Percentiles rank a stretch among this genome's conserved stretches.
phyloP scores from a whole-genome alignment of 2,888 invertebrate genomes.

The Lathronympha strigana region DNA sequence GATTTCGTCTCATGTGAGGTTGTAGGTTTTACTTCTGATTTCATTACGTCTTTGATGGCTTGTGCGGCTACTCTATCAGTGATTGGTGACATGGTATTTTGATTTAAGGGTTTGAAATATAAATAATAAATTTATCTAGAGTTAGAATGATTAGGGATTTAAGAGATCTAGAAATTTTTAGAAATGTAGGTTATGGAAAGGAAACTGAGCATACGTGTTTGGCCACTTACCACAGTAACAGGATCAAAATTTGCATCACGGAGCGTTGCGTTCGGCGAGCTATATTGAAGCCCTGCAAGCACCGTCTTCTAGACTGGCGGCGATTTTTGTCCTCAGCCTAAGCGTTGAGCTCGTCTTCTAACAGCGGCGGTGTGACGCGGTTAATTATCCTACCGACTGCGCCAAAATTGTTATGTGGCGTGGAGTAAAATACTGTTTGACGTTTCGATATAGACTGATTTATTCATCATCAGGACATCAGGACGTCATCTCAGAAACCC shows the following conservation, averaged over 20 bases:
- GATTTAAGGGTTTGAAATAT: conserved; percentile 4
- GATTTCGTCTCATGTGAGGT: not conserved
- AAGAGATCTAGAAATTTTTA: too few relatives aligned
- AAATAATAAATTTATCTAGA: not conserved
- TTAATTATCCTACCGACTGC: conserved; percentile 10
- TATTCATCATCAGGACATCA: too few relatives aligned
- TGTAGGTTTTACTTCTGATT: not conserved
- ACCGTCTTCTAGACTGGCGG: conserved; percentile 12
- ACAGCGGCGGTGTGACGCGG: conserved; percentile 15
- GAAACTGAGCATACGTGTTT: conserved; percentile 15
- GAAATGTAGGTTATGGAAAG: not conserved
- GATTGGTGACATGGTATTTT: not conserved
- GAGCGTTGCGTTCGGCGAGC: conserved; percentile 19
- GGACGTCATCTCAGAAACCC: too few relatives aligned
- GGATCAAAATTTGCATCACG: conserved; percentile 11
- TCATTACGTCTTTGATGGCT: not conserved
- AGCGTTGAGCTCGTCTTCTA: too few relatives aligned
- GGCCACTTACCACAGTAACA: conserved; percentile 25
- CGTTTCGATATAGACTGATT: too few relatives aligned
- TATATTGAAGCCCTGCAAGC: conserved; percentile 13
- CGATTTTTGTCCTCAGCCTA: conserved; percentile 1
- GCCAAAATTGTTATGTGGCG: too few relatives aligned
- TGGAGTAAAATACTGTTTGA: too few relatives aligned
- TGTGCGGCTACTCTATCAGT: not conserved
- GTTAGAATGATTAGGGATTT: not conserved